phyloP scores from a whole-genome alignment of 2,797 vertebrate genomes.

The Myripristis murdjan region DNA sequence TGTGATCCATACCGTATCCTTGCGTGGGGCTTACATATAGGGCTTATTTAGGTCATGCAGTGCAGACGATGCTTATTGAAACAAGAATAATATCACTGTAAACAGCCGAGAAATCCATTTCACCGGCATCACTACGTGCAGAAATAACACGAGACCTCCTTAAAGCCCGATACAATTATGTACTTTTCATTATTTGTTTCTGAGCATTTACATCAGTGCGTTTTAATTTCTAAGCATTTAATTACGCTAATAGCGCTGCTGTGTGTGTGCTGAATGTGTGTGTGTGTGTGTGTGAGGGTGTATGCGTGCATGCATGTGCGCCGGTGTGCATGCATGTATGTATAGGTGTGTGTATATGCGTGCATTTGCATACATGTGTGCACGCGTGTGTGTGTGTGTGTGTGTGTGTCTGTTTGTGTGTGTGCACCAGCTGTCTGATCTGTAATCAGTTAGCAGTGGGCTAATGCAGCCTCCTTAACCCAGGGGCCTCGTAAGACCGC shows the following conservation, averaged over 20 bases:
- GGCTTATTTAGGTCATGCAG: constrained; percentile 42
- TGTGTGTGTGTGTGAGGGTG: constrained; percentile 45
- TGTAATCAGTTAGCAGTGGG: constrained; percentile 84
- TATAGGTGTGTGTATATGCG: constrained; percentile 13
- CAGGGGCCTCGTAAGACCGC: constrained; percentile 81
- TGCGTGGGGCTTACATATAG: constrained; percentile 20
- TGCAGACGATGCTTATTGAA: constrained; percentile 33
- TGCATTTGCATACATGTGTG: no score
- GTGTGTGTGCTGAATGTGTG: constrained; percentile 43
- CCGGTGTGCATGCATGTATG: constrained; percentile 30
- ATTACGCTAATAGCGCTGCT: constrained; percentile 63
- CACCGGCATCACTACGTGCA: not conserved
- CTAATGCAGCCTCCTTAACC: constrained; percentile 84
- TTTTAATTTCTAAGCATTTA: constrained; percentile 63
- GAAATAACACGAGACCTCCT: constrained; percentile 40
- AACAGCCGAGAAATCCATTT: constrained; percentile 19
- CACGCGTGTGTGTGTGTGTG: constrained; percentile 14
- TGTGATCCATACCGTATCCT: constrained; percentile 29
- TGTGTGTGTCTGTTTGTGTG: constrained; percentile 46
- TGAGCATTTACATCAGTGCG: constrained; percentile 42
- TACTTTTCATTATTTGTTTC: constrained; percentile 41
- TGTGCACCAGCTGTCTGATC: constrained; percentile 79
- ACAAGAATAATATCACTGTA: constrained; percentile 14
- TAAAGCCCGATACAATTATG: constrained; percentile 35
- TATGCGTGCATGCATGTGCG: constrained; percentile 47